Evolutionary conservation across 2,113 vertebrate genomes (phyloP), one percentile per base, ranked within the genome.

Genomic region (Alectura lathami): DNA sequence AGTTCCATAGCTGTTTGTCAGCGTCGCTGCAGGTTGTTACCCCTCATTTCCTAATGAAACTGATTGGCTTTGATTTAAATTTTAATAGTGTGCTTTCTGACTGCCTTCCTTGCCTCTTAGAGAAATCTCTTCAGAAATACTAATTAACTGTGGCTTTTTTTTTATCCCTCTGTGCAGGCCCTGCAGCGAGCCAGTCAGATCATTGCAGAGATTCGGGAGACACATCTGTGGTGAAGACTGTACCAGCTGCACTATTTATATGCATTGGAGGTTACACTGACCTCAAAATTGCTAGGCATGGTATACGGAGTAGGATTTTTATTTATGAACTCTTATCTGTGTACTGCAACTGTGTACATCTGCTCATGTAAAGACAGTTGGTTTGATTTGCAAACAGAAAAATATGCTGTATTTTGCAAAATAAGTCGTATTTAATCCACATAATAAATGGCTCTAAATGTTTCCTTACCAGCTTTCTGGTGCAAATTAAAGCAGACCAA

Each of bases 151-250:
- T 43, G 73, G 36, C 36, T 70, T 84, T 45, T 45, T 89, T 59
- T 89, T 63, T 68, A 51, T 30, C 50, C n/a, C 17, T 36, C 9
- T 47, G 50, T 94, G 11, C 97, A 99, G 99, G 99, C 99, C 43
- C 95, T 99, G 96, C 99, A 99, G 97, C 98, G 99, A 98, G 99
- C 99, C 96, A 99, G 99, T 96, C 99, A 99, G 94, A 99, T 99
- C 96, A 99, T 99, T 67, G 99, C 99, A 70, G 99, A 99, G 97
- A 99, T 99, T 92, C 97, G 99, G 90, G 99, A 99, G 97, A 99
- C 99, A 29, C 99, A 99, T 95, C 95, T 99, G 93, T 99, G 99
- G 99, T 99, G 98, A 99, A 96, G 95, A 88, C 45, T 81, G 64
- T 83, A 90, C 74, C 94, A 92, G 75, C 86, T 73, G 40, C 64